Conservation (phyloP, 2,888 invertebrate genomes). For the Ischnus inquisitorius region DNA sequence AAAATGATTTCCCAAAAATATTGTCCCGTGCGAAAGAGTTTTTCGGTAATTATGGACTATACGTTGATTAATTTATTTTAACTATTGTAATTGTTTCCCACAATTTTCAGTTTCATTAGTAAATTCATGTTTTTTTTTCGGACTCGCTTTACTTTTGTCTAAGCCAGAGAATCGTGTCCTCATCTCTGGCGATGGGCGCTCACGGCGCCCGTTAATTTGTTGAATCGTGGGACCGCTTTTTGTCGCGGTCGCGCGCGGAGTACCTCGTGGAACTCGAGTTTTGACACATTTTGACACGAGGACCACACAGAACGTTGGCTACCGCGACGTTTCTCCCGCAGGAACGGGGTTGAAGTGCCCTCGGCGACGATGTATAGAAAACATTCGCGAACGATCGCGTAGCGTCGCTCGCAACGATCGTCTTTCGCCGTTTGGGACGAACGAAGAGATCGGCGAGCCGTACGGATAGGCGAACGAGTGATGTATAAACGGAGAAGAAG, state of each 20-base stretch:
- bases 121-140: no score
- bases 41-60: no score
- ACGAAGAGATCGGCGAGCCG: background rate
- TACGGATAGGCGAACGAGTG: constrained; percentile 21
- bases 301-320: constrained; percentile 83
- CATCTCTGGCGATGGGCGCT: background rate
- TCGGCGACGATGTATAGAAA: constrained; percentile 76
- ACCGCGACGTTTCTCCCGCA: constrained; percentile 33
- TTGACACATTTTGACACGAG: constrained; percentile 85
- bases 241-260: constrained; percentile 67
- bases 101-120: no score
- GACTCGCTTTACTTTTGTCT: background rate
- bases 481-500: constrained; percentile 47
- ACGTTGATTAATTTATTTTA: no score
- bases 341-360: constrained; percentile 64
- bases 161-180: background rate
- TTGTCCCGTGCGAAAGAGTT: no score
- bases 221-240: constrained; percentile 79
- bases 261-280: constrained; percentile 81
- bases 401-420: constrained; percentile 62
- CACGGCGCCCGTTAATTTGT: constrained; percentile 80
- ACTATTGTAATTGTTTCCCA: no score
- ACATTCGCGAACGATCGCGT: constrained; percentile 71
- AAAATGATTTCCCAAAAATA: no score
- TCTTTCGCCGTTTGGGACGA: constrained; percentile 25